Evolutionary conservation across 64 coral and sea anemone genomes (phyloP).

Genomic region (Porites australiensis): DNA sequence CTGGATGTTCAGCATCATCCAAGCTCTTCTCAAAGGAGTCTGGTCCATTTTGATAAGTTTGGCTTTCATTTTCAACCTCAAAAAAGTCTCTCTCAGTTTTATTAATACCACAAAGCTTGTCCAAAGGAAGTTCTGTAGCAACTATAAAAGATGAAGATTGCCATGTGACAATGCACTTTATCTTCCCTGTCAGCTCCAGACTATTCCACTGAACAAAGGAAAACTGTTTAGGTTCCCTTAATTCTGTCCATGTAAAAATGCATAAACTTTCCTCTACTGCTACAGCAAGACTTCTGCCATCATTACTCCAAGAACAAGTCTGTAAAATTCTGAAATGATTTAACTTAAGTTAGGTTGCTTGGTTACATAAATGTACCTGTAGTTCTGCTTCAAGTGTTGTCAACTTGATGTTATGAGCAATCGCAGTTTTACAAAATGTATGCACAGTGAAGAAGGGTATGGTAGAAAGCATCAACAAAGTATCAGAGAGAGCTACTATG

Average conservation of each 20-base stretch:
- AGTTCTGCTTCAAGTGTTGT: too few relatives aligned
- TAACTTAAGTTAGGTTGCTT: not conserved
- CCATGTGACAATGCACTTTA: slow-evolving; percentile 32
- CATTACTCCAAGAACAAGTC: slow-evolving; percentile 23
- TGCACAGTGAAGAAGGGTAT: too few relatives aligned
- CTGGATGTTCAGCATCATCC: not conserved
- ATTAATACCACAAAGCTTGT: not conserved
- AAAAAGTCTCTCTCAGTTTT: slow-evolving; percentile 15
- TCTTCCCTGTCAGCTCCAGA: slow-evolving; percentile 1
- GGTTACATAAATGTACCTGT: too few relatives aligned
- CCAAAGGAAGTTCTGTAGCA: slow-evolving; percentile 39
- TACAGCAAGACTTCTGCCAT: slow-evolving; percentile 22
- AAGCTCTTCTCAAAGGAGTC: not conserved
- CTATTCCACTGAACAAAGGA: slow-evolving; percentile 25
- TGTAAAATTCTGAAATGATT: slow-evolving; percentile 19
- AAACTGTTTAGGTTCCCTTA: slow-evolving; percentile 20
- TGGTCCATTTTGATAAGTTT: not conserved
- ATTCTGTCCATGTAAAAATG: slow-evolving; percentile 26
- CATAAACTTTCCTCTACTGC: slow-evolving; percentile 1
- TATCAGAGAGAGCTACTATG: too few relatives aligned
- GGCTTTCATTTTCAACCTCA: not conserved
- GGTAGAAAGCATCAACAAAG: too few relatives aligned
- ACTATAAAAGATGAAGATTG: slow-evolving; percentile 2
- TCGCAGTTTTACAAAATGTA: too few relatives aligned
- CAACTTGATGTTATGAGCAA: too few relatives aligned